A percentile compares a stretch with the other conserved stretches of the same genome.
Evolutionary conservation across 2,888 invertebrate genomes (phyloP).

Genomic region (Thumatha senex): DNA sequence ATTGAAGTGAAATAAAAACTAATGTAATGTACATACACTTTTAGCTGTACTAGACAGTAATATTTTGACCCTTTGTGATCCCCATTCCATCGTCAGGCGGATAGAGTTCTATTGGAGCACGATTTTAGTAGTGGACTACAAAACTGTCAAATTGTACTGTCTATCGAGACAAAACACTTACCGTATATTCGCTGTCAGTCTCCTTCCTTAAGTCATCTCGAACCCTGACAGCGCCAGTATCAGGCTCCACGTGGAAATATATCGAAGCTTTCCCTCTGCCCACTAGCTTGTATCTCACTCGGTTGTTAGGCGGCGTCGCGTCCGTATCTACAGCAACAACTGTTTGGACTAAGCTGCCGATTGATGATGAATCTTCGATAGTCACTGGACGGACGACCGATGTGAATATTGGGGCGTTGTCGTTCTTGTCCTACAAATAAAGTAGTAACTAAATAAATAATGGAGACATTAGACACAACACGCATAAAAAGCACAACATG

Average conservation of each 20-base stretch:
- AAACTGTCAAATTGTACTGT: too few relatives aligned
- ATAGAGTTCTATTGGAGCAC: too few relatives aligned
- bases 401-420: slow-evolving; percentile 94
- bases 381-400: slow-evolving; percentile 92
- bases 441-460: neutral
- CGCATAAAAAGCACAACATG: neutral
- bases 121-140: too few relatives aligned
- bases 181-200: slow-evolving; percentile 93
- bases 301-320: slow-evolving; percentile 93
- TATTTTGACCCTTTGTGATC: too few relatives aligned
- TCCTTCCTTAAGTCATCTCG: slow-evolving; percentile 94
- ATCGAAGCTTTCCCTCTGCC: slow-evolving; percentile 92
- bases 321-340: slow-evolving; percentile 92
- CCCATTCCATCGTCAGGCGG: too few relatives aligned
- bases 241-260: slow-evolving; percentile 94
- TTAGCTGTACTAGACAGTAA: too few relatives aligned
- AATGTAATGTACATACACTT: too few relatives aligned
- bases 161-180: too few relatives aligned
- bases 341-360: slow-evolving; percentile 91
- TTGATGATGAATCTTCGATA: slow-evolving; percentile 91
- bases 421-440: slow-evolving; percentile 89
- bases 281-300: slow-evolving; percentile 90
- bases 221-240: slow-evolving; percentile 90
- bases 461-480: too few relatives aligned
- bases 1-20: too few relatives aligned